Percentiles rank a stretch among this genome's conserved stretches.
phyloP scores from a whole-genome alignment of 2,888 invertebrate genomes.

The Eupithecia tripunctaria region DNA sequence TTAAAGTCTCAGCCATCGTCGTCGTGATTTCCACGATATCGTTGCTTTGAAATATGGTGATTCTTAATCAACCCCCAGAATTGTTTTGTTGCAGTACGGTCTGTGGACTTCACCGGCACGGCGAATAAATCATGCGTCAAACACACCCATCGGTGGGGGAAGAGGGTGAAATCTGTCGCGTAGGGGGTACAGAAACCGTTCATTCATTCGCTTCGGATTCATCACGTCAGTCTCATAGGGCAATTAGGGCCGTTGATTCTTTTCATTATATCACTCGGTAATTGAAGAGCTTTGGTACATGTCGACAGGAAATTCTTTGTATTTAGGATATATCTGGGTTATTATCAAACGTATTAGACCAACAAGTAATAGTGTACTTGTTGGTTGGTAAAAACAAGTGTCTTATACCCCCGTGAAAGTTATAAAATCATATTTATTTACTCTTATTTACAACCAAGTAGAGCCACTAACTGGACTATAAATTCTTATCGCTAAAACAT shows the following conservation, averaged over 20 bases:
- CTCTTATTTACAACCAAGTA: slow-evolving; percentile 11
- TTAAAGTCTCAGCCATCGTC: background rate
- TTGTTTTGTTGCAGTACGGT: slow-evolving; percentile 56
- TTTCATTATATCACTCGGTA: slow-evolving; percentile 54
- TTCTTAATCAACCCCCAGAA: slow-evolving; percentile 49
- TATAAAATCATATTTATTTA: slow-evolving; percentile 7
- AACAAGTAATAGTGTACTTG: background rate
- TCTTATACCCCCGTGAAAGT: background rate
- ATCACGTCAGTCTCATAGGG: slow-evolving; percentile 64
- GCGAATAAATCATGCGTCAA: slow-evolving; percentile 73
- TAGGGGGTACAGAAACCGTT: slow-evolving; percentile 56
- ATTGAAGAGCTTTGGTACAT: slow-evolving; percentile 37
- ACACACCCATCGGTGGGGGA: slow-evolving; percentile 64
- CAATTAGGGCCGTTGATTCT: slow-evolving; percentile 65
- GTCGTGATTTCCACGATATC: background rate
- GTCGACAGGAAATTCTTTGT: slow-evolving; percentile 9
- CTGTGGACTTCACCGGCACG: slow-evolving; percentile 49
- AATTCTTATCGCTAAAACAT: slow-evolving; percentile 39
- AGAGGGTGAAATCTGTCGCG: slow-evolving; percentile 65
- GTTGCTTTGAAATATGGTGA: slow-evolving; percentile 43
- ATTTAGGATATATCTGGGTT: background rate
- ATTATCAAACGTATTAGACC: background rate
- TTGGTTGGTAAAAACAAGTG: background rate
- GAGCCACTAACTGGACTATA: slow-evolving; percentile 18
- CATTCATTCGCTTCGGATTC: slow-evolving; percentile 63